phyloP scores from a whole-genome alignment of 30 jellyfish, hydroid and myxozoan genomes.

The Pelagia noctiluca region DNA sequence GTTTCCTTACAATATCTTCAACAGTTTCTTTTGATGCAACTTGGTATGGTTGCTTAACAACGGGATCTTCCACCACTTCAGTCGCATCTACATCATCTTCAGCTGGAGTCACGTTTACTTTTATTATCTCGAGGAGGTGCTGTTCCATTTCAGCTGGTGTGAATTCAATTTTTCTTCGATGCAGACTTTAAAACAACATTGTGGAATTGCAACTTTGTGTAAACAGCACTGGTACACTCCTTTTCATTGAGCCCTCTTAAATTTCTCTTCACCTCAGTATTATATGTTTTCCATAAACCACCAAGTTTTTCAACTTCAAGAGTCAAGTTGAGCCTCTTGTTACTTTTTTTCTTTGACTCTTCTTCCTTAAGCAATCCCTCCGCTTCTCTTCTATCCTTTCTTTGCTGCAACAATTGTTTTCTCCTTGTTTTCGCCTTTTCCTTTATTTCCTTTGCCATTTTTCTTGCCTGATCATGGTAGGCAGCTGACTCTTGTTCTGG shows the following conservation, averaged over 20 bases:
- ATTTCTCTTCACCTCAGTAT: neutral
- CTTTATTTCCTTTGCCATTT: conserved; percentile 4
- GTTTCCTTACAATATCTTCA: neutral
- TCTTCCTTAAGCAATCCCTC: neutral
- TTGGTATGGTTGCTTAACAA: neutral
- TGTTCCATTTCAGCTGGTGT: conserved; percentile 9
- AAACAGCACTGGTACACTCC: neutral
- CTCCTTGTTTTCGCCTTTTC: conserved; percentile 30
- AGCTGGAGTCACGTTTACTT: neutral
- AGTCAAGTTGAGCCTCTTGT: too few species aligned
- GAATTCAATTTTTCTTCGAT: neutral
- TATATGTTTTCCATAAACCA: neutral
- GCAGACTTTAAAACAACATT: neutral
- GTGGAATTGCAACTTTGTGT: conserved; percentile 1
- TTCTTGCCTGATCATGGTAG: conserved; percentile 28
- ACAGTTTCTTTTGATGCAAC: neutral
- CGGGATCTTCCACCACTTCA: neutral
- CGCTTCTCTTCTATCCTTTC: too few species aligned
- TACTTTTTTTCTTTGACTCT: conserved; percentile 7
- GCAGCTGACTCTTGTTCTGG: neutral
- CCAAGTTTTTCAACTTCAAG: too few species aligned
- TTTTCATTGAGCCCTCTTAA: neutral
- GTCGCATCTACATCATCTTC: neutral
- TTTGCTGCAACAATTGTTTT: neutral
- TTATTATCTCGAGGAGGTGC: conserved; percentile 9